A percentile compares a stretch with the other conserved stretches of the same genome.
These are phyloP conservation scores for Crenuchus spilurus DNA, from an alignment of 2,797 vertebrate genomes.

Conservation along the genomic window DNA sequence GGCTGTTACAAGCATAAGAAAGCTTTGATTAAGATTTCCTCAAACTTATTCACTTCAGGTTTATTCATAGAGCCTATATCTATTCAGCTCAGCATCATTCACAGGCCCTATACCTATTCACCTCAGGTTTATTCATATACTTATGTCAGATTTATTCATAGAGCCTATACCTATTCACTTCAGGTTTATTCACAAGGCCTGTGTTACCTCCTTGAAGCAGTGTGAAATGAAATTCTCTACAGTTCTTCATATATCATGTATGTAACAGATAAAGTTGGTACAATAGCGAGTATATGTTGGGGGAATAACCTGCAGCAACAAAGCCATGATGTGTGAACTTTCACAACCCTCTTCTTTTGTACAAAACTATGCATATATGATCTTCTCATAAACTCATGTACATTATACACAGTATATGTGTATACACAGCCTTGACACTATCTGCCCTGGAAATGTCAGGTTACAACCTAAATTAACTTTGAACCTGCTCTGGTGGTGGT, in stretches of 20 bases:
- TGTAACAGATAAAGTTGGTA: not conserved
- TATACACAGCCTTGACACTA: too few relatives aligned
- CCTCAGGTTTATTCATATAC: not conserved
- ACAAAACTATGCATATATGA: not conserved
- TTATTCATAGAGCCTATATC: not conserved
- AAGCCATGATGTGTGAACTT: not conserved
- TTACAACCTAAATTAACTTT: too few relatives aligned
- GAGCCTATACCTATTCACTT: constrained; percentile 10
- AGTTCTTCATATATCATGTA: not conserved
- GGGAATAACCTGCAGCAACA: not conserved
- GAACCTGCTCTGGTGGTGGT: too few relatives aligned
- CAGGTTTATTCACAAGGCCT: not conserved
- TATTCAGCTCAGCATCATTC: not conserved
- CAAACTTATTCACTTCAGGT: constrained; percentile 21
- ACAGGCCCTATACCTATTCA: not conserved
- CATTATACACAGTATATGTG: too few relatives aligned
- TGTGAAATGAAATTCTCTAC: not conserved
- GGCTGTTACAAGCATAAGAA: constrained; percentile 11
- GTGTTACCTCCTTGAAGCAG: not conserved
- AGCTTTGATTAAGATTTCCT: constrained; percentile 26
- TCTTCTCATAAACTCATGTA: not conserved
- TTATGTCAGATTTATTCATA: not conserved
- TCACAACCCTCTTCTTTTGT: not conserved
- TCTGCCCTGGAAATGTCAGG: too few relatives aligned
- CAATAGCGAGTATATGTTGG: not conserved